Percentiles rank a stretch among this genome's conserved stretches.
These are phyloP conservation scores for Protosalanx chinensis DNA, from an alignment of 2,797 vertebrate species.

Conservation along the genomic window DNA sequence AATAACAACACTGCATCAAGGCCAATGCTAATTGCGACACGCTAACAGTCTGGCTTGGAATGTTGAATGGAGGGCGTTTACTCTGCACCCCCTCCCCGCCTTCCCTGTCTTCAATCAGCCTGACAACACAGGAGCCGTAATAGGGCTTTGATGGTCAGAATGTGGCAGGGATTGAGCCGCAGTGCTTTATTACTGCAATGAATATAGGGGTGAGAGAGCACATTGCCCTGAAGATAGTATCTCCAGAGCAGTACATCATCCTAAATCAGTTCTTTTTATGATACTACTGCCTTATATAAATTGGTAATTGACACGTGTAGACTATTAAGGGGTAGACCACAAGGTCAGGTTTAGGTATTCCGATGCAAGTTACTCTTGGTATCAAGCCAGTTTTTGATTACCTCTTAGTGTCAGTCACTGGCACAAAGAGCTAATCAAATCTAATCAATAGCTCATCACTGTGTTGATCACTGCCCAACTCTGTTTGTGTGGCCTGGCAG, in stretches of 20 bases:
- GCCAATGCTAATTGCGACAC: constrained; percentile 55
- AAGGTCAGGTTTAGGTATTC: neutral
- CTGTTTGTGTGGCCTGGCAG: no score
- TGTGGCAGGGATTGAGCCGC: constrained; percentile 31
- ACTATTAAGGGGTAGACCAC: neutral
- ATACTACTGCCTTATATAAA: no score
- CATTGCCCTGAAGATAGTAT: no score
- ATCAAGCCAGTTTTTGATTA: no score
- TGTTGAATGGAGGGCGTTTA: constrained; percentile 50
- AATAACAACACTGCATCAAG: constrained; percentile 29
- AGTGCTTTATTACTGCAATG: constrained; percentile 41
- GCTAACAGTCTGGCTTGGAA: constrained; percentile 48
- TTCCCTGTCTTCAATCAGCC: constrained; percentile 50
- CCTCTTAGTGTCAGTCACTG: no score
- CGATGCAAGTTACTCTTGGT: no score
- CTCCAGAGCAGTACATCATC: neutral
- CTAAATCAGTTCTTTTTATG: constrained; percentile 23
- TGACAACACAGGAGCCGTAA: constrained; percentile 54
- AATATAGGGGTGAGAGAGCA: neutral
- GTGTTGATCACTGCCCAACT: no score
- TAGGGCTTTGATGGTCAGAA: constrained; percentile 47
- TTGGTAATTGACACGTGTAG: no score
- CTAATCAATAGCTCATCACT: no score
- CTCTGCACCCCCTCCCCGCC: constrained; percentile 38
- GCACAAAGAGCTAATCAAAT: no score